Conservation (phyloP, 2,888 invertebrate genomes). For the Lasioglossum lativentre region DNA sequence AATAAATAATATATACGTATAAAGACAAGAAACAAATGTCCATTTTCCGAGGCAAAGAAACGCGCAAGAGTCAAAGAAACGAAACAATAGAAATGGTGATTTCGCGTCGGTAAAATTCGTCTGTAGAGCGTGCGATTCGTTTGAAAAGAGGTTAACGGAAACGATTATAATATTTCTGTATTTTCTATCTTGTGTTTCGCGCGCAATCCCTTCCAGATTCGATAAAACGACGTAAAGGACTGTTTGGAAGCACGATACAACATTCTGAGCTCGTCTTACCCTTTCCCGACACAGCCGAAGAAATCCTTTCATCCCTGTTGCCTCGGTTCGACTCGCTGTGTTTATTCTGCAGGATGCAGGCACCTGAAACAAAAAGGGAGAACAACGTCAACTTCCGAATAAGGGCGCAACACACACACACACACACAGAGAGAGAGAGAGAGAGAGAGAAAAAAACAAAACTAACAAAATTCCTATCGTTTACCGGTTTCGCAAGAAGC, state of each 20-base stretch:
- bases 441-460: neutral
- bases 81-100: neutral
- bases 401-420: constrained; percentile 4
- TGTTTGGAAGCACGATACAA: constrained; percentile 47
- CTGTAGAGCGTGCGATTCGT: neutral
- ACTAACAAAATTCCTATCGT: constrained; percentile 53
- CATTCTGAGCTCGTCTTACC: constrained; percentile 58
- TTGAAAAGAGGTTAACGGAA: neutral
- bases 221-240: constrained; percentile 52
- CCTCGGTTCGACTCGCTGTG: constrained; percentile 49
- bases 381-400: constrained; percentile 35
- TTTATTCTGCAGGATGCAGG: constrained; percentile 50
- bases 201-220: constrained; percentile 39
- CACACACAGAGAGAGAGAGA: too few relatives aligned
- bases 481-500: constrained; percentile 34
- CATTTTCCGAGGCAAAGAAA: neutral
- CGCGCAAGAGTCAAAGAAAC: neutral
- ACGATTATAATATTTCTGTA: constrained; percentile 41
- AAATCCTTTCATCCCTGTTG: constrained; percentile 64
- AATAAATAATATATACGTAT: neutral
- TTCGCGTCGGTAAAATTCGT: neutral
- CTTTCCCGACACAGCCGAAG: constrained; percentile 47
- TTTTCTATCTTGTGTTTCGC: constrained; percentile 25
- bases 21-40: neutral
- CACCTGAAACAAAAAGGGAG: constrained; percentile 47